These are phyloP conservation scores for Oenanthe melanoleuca DNA, from an alignment of 2,113 vertebrate species.

Conservation along the genomic window DNA sequence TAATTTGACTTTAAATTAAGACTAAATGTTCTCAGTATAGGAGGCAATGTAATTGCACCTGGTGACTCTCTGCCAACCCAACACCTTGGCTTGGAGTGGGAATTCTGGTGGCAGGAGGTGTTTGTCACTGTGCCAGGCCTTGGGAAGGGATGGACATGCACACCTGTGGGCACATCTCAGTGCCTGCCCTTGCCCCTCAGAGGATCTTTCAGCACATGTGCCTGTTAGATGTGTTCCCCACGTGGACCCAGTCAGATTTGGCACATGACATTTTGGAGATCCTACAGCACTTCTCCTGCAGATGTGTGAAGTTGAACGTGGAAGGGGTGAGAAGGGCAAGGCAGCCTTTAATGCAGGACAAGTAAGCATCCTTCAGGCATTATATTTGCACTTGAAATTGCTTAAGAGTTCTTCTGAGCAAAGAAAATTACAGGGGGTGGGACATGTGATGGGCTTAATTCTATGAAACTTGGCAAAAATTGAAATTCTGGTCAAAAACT, in stretches of 20 bases:
- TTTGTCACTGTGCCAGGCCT: neutral
- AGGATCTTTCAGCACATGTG: neutral
- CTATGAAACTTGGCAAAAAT: neutral
- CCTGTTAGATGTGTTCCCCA: neutral
- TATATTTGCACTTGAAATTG: neutral
- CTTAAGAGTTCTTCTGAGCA: neutral
- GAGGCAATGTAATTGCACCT: neutral
- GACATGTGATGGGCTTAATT: neutral
- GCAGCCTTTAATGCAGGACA: neutral
- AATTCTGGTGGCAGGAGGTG: neutral
- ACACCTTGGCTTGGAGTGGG: neutral
- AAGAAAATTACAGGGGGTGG: neutral
- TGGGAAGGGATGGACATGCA: neutral
- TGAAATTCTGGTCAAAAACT: neutral
- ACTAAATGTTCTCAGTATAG: neutral
- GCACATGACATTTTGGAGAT: rapidly evolving
- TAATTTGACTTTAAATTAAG: neutral
- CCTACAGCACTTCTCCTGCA: neutral
- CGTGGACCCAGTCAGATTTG: neutral
- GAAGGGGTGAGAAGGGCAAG: neutral
- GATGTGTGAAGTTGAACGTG: neutral
- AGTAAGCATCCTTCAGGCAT: neutral
- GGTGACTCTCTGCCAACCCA: neutral
- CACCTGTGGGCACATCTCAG: neutral
- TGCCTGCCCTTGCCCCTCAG: neutral